These are phyloP conservation scores for Melinopterus prodromus DNA, from an alignment of 2,888 invertebrate genomes.

Conservation along the genomic window DNA sequence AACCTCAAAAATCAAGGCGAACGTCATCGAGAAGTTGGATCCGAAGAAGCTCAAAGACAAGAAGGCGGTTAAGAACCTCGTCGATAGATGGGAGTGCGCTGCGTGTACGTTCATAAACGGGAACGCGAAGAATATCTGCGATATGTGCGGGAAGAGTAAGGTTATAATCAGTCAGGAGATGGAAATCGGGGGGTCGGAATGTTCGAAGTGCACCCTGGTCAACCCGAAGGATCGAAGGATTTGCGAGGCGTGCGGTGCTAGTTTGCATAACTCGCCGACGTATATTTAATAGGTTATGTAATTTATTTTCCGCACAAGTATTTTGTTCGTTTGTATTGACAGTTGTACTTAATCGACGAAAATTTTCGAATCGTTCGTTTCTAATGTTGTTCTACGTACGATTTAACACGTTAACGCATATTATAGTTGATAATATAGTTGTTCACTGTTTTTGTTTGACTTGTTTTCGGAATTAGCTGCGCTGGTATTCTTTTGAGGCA, in stretches of 20 bases:
- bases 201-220: conserved; percentile 78
- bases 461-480: neutral
- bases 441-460: conserved; percentile 12
- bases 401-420: neutral
- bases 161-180: conserved; percentile 54
- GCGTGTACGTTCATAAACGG: conserved; percentile 77
- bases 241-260: conserved; percentile 75
- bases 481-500: neutral
- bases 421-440: neutral
- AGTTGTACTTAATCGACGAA: neutral
- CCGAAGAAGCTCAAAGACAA: conserved; percentile 24
- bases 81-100: conserved; percentile 72
- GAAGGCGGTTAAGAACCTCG: conserved; percentile 32
- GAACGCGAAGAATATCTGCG: conserved; percentile 67
- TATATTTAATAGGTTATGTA: conserved; percentile 65
- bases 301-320: neutral
- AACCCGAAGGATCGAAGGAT: conserved; percentile 70
- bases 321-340: neutral
- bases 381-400: neutral
- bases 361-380: neutral
- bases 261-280: conserved; percentile 77
- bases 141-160: conserved; percentile 74
- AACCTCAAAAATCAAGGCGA: conserved; percentile 32
- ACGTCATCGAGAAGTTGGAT: conserved; percentile 13
- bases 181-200: conserved; percentile 77